Percentiles rank a stretch among this genome's conserved stretches.
phyloP scores from a whole-genome alignment of 2,888 invertebrate species.

The Muscina levida region DNA sequence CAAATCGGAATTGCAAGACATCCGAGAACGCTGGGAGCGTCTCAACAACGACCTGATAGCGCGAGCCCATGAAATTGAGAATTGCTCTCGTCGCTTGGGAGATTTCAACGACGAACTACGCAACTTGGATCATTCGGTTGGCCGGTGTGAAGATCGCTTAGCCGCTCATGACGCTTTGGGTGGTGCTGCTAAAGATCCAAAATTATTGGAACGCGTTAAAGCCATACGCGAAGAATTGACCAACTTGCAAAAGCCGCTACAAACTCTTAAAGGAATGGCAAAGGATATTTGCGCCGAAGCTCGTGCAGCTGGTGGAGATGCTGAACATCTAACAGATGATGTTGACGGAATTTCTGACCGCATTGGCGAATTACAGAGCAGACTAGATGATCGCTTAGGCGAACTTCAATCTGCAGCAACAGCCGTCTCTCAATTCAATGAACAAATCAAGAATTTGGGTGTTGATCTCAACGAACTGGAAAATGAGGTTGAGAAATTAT shows the following conservation, averaged over 20 bases:
- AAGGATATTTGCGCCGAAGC: constrained; percentile 89
- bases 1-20: constrained; percentile 88
- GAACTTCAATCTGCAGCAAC: constrained; percentile 92
- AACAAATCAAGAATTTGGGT: constrained; percentile 89
- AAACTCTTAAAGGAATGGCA: constrained; percentile 81
- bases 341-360: constrained; percentile 88
- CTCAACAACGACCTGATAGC: constrained; percentile 87
- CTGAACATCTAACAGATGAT: constrained; percentile 88
- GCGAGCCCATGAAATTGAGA: constrained; percentile 83
- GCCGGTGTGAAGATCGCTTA: constrained; percentile 93
- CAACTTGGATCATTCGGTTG: constrained; percentile 91
- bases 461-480: constrained; percentile 90
- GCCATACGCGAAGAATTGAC: constrained; percentile 90
- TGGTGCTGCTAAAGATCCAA: constrained; percentile 89
- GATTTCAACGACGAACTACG: constrained; percentile 92
- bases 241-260: constrained; percentile 87
- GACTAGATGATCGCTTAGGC: constrained; percentile 89
- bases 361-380: constrained; percentile 87
- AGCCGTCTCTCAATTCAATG: constrained; percentile 92
- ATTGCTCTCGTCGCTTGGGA: constrained; percentile 88
- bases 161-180: constrained; percentile 85
- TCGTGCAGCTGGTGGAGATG: constrained; percentile 87
- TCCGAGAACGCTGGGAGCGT: constrained; percentile 94
- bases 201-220: constrained; percentile 91
- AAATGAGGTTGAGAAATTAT: constrained; percentile 90